Base-by-base conservation (phyloP, 2,888 invertebrate genomes). In the Notodonta ziczac region DNA sequence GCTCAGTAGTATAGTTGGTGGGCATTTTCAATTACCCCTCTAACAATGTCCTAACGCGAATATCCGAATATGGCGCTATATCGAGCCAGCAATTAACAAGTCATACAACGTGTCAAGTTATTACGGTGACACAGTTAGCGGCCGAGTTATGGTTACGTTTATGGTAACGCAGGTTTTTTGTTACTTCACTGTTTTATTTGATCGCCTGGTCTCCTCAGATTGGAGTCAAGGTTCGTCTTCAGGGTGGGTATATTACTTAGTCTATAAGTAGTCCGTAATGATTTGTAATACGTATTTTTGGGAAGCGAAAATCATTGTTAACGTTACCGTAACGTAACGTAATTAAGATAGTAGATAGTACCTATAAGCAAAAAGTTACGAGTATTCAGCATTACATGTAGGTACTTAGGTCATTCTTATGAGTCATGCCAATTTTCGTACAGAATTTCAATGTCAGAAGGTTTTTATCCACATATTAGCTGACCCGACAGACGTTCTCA, bases 11-110 rank as follows among this genome's bases (percentile, higher is more conserved):
- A 24, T 24, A 24, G 24, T 24, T 1, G 24, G 24, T 24, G 24
- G 10, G 2, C 42, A 9, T 12, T 42, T 10, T 42, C 10, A 42
- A 12, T 10, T 42, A 42, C 9, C 10, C 9, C 42, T 42, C 46
- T 10, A 46, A 46, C 46, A 46, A 46, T 46, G 46, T n/a, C 13
- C 13, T 46, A 46, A n/a, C 46, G n/a, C 5, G 46, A 46, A n/a
- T n/a, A 65, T 65, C 73, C 70, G 56, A 52, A 62, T 72, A 72
- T 61, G 71, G 74, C 62, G 63, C 42, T 63, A 66, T 70, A 68
- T 70, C 72, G 63, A 71, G 32, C 56, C 48, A 60, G 72, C 73
- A 77, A 76, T 78, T 73, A 78, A 68, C 62, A 63, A 65, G 66
- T 65, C 56, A 61, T 67, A 70, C 63, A 32, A 52, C 32, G 59